phyloP scores from a whole-genome alignment of 2,888 invertebrate genomes.

The Sinohyriopsis cumingii region DNA sequence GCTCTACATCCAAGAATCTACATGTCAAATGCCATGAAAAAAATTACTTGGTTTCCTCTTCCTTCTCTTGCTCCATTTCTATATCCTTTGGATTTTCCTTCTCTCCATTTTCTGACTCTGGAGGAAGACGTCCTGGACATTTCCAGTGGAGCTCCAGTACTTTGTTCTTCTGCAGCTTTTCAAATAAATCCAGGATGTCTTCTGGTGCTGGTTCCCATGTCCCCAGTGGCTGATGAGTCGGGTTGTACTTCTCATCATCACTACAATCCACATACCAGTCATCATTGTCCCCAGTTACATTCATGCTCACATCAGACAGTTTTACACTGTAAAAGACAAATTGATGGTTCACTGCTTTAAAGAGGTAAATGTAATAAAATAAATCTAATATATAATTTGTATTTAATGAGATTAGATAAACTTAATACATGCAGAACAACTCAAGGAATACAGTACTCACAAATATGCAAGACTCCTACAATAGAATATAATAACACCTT shows the following conservation, averaged over 20 bases:
- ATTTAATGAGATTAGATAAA: too few species aligned
- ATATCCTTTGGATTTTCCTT: conserved; percentile 57
- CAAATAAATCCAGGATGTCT: conserved; percentile 76
- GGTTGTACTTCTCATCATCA: conserved; percentile 55
- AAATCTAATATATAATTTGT: too few species aligned
- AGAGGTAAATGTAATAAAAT: too few species aligned
- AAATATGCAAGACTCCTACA: too few species aligned
- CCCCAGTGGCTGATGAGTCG: conserved; percentile 37
- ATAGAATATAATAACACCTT: too few species aligned
- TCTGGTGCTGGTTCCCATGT: conserved; percentile 57
- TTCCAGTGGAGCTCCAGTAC: conserved; percentile 84
- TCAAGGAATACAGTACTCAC: too few species aligned
- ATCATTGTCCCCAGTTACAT: conserved; percentile 29
- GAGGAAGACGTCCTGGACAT: conserved; percentile 84
- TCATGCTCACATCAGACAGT: conserved; percentile 1
- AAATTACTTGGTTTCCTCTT: conserved; percentile 53
- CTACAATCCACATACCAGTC: conserved; percentile 52
- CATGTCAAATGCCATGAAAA: background rate
- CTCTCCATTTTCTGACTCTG: conserved; percentile 78
- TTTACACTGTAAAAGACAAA: background rate
- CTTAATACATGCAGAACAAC: too few species aligned
- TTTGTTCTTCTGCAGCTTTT: conserved; percentile 76
- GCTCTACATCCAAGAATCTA: too few species aligned
- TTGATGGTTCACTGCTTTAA: too few species aligned
- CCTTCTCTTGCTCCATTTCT: conserved; percentile 51